Percentiles rank a stretch among this genome's conserved stretches.
phyloP scores from a whole-genome alignment of 2,797 vertebrate genomes.

The Esox lucius region DNA sequence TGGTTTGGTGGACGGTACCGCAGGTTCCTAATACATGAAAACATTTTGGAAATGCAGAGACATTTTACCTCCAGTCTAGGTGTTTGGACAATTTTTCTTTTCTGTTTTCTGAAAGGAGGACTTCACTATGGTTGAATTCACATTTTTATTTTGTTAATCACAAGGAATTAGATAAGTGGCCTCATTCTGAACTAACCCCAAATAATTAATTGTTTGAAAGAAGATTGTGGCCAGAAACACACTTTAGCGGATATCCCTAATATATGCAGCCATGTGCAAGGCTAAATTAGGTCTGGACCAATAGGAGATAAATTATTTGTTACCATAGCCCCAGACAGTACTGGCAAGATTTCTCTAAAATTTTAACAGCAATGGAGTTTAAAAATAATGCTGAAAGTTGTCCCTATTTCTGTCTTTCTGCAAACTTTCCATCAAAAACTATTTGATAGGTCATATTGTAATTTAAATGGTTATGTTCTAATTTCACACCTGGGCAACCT shows the following conservation, averaged over 20 bases:
- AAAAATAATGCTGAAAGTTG: background rate
- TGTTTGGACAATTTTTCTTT: background rate
- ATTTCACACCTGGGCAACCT: slow-evolving; percentile 14
- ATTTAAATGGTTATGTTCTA: background rate
- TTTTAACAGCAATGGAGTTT: background rate
- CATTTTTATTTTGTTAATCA: no score
- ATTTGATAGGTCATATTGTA: background rate
- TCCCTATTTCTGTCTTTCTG: background rate
- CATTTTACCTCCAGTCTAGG: slow-evolving; percentile 3
- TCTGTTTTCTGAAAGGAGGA: background rate
- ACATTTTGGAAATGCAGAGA: slow-evolving; percentile 24
- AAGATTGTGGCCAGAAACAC: background rate
- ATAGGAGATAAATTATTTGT: background rate
- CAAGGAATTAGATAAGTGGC: no score
- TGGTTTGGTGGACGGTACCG: slow-evolving; percentile 10
- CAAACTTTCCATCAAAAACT: background rate
- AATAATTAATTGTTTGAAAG: background rate
- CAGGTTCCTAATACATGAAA: slow-evolving; percentile 27
- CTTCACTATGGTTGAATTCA: no score
- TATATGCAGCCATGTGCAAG: slow-evolving; percentile 6
- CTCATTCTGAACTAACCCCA: no score
- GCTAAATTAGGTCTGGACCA: background rate
- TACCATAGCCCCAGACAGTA: background rate
- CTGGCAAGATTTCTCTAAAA: background rate
- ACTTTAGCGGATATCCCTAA: background rate